Evolutionary conservation across 1,140 invertebrate species (phyloP).

Genomic region (Drusus annulatus): DNA sequence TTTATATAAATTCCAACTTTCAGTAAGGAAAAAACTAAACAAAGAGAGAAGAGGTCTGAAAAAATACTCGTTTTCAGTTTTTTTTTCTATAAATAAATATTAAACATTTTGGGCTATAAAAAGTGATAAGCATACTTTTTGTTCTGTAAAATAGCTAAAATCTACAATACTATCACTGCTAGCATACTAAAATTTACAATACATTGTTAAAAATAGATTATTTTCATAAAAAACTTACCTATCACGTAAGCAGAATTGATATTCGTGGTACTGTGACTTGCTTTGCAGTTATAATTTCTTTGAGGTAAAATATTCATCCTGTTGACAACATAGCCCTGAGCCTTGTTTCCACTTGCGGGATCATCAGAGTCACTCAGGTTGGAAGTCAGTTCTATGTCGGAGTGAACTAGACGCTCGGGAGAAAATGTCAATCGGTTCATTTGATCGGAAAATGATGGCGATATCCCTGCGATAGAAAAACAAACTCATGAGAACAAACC

Average conservation of each 20-base stretch:
- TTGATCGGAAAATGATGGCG: constrained; percentile 52
- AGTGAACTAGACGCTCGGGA: constrained; percentile 59
- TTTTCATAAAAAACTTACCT: constrained; percentile 17
- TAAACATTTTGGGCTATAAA: too few species aligned
- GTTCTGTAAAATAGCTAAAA: too few species aligned
- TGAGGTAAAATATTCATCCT: constrained; percentile 69
- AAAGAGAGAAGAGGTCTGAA: too few species aligned
- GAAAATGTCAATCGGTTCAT: constrained; percentile 50
- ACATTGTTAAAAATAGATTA: too few species aligned
- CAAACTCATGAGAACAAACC: too few species aligned
- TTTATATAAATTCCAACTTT: too few species aligned
- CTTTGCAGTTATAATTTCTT: constrained; percentile 66
- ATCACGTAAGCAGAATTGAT: constrained; percentile 53
- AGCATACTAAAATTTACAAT: too few species aligned
- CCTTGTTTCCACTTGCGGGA: constrained; percentile 62
- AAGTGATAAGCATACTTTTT: too few species aligned
- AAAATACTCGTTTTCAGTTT: too few species aligned
- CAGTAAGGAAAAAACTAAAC: too few species aligned
- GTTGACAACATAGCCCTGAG: constrained; percentile 63
- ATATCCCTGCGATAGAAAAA: constrained; percentile 28
- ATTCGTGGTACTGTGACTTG: constrained; percentile 52
- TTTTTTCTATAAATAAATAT: too few species aligned
- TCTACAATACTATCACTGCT: too few species aligned
- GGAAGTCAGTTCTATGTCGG: constrained; percentile 64
- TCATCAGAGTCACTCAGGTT: constrained; percentile 71